Percentiles rank a stretch among this genome's conserved stretches.
Conservation (phyloP, 2,797 vertebrate genomes). For the Myripristis murdjan region DNA sequence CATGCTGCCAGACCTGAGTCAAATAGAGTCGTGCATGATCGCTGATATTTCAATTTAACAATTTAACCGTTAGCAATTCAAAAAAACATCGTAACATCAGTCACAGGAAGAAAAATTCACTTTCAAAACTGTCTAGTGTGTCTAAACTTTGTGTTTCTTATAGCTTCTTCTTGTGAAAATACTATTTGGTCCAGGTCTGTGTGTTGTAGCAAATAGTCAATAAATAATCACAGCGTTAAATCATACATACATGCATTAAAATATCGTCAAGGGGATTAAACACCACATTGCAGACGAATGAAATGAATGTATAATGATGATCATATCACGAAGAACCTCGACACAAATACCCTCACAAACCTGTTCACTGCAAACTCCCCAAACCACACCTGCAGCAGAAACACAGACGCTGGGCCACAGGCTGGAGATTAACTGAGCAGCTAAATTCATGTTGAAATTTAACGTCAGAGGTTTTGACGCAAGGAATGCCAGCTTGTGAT, state of each 20-base stretch:
- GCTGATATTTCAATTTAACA: neutral
- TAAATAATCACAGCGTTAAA: conserved; percentile 30
- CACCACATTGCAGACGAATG: conserved; percentile 31
- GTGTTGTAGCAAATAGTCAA: conserved; percentile 13
- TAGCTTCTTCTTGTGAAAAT: neutral
- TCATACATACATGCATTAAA: conserved; percentile 21
- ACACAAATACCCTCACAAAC: conserved; percentile 11
- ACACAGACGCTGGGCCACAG: neutral
- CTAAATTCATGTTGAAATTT: neutral
- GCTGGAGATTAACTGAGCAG: neutral
- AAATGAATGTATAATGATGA: conserved; percentile 34
- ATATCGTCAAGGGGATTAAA: neutral
- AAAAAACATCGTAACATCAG: too few species aligned
- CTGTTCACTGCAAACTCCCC: conserved; percentile 5
- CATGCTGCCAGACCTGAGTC: conserved; percentile 41
- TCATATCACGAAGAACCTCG: conserved; percentile 20
- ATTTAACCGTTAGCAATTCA: neutral
- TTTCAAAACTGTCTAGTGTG: neutral
- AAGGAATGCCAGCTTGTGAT: too few species aligned
- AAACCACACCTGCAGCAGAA: neutral
- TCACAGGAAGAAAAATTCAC: too few species aligned
- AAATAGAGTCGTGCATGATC: conserved; percentile 26
- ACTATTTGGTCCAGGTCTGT: conserved; percentile 49
- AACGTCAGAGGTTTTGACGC: too few species aligned
- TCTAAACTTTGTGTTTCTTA: neutral